phyloP scores from a whole-genome alignment of 2,888 invertebrate genomes.

The Pilophorus perplexus region DNA sequence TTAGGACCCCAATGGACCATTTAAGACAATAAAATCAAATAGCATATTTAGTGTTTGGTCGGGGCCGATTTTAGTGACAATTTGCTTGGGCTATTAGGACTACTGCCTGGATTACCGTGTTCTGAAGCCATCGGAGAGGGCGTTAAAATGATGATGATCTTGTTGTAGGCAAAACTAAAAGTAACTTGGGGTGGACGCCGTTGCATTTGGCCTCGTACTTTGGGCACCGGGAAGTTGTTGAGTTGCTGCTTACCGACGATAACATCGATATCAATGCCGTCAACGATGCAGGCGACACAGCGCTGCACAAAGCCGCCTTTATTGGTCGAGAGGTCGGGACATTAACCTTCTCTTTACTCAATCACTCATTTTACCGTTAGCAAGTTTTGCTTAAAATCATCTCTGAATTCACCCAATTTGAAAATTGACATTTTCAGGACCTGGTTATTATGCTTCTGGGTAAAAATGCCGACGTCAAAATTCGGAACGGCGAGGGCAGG shows the following conservation, averaged over 20 bases:
- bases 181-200: slow-evolving; percentile 67
- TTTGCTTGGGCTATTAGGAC: too few relatives aligned
- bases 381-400: too few relatives aligned
- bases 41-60: too few relatives aligned
- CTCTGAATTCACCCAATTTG: neutral
- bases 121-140: too few relatives aligned
- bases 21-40: too few relatives aligned
- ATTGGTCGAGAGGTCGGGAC: slow-evolving; percentile 66
- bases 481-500: slow-evolving; percentile 65
- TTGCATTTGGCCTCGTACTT: slow-evolving; percentile 68
- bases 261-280: slow-evolving; percentile 62
- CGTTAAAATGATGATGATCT: too few relatives aligned
- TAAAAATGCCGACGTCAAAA: slow-evolving; percentile 62
- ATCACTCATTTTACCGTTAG: too few relatives aligned
- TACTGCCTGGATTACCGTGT: too few relatives aligned
- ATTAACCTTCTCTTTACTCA: too few relatives aligned
- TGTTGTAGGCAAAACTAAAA: slow-evolving; percentile 60
- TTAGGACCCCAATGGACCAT: too few relatives aligned
- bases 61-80: too few relatives aligned
- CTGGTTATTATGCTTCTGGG: slow-evolving; percentile 61
- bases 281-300: slow-evolving; percentile 65
- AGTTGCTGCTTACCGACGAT: slow-evolving; percentile 56
- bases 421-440: too few relatives aligned
- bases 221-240: slow-evolving; percentile 61
- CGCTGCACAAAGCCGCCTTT: slow-evolving; percentile 66